These are phyloP conservation scores for Tuta absoluta DNA, from an alignment of 2,888 invertebrate genomes.

Conservation along the genomic window DNA sequence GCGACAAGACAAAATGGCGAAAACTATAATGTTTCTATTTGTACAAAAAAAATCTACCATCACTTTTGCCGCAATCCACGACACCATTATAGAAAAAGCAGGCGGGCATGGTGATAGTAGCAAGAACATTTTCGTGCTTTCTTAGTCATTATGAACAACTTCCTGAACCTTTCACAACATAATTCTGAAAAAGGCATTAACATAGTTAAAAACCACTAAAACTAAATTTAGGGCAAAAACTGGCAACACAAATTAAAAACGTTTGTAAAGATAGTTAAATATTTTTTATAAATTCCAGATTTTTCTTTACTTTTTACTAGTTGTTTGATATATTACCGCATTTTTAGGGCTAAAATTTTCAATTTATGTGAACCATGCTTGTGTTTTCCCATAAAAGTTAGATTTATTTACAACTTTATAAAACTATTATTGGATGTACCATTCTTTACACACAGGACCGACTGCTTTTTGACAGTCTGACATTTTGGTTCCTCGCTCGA, in stretches of 20 bases:
- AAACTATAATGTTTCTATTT: constrained; percentile 32
- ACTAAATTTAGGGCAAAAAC: neutral
- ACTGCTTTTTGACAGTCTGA: constrained; percentile 29
- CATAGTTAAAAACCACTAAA: neutral
- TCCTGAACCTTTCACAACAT: neutral
- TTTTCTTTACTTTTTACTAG: no score
- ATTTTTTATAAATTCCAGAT: neutral
- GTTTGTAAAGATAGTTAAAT: neutral
- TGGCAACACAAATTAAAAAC: neutral
- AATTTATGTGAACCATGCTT: no score
- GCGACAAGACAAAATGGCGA: constrained; percentile 49
- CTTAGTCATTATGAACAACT: no score
- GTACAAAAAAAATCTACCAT: neutral
- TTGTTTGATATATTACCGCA: no score
- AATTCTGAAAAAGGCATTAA: neutral
- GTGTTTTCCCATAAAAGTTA: neutral
- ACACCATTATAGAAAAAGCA: no score
- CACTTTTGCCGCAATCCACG: no score
- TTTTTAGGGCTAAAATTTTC: no score
- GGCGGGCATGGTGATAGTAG: no score
- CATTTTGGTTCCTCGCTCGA: constrained; percentile 39
- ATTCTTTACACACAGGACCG: neutral
- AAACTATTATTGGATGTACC: neutral
- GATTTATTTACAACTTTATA: neutral
- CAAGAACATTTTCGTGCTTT: no score